These are phyloP conservation scores for Leptinotarsa rubiginosa DNA, from an alignment of 2,888 invertebrate genomes.

Conservation along the genomic window DNA sequence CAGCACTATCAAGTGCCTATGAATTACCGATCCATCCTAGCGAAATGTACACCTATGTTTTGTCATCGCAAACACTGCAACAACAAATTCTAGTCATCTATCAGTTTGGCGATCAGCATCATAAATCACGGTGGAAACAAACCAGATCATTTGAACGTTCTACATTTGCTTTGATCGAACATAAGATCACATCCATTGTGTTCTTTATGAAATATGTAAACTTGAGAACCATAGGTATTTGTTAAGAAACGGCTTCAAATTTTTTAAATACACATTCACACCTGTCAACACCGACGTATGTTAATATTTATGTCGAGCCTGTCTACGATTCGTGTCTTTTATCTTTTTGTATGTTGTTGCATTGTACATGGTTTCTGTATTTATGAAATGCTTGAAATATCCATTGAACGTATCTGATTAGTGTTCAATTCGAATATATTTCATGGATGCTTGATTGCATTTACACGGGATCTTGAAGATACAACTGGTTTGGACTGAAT, in stretches of 20 bases:
- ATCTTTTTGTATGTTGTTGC: not conserved
- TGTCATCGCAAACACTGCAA: conserved; percentile 2
- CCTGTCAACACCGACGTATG: conserved; percentile 20
- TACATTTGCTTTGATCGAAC: not conserved
- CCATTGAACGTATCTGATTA: not conserved
- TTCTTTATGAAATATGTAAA: conserved; percentile 13
- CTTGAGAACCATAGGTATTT: conserved; percentile 7
- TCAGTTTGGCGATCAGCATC: not conserved
- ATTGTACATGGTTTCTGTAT: not conserved
- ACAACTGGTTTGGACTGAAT: too few species aligned
- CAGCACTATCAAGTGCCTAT: not conserved
- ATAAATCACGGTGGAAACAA: not conserved
- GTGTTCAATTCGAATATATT: conserved; percentile 2
- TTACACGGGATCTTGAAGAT: too few species aligned
- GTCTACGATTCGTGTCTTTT: not conserved
- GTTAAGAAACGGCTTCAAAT: not conserved
- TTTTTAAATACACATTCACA: conserved; percentile 21
- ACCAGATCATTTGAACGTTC: not conserved
- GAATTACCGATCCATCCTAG: not conserved
- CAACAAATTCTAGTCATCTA: conserved; percentile 1
- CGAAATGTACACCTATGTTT: not conserved
- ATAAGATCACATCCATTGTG: conserved; percentile 15
- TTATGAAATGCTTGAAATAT: conserved; percentile 11
- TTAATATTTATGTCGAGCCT: conserved; percentile 11
- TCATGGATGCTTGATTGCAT: not conserved